Percentiles rank a stretch among this genome's conserved stretches.
Evolutionary conservation across 2,888 invertebrate genomes (phyloP).

Genomic region (Adineta ricciae): DNA sequence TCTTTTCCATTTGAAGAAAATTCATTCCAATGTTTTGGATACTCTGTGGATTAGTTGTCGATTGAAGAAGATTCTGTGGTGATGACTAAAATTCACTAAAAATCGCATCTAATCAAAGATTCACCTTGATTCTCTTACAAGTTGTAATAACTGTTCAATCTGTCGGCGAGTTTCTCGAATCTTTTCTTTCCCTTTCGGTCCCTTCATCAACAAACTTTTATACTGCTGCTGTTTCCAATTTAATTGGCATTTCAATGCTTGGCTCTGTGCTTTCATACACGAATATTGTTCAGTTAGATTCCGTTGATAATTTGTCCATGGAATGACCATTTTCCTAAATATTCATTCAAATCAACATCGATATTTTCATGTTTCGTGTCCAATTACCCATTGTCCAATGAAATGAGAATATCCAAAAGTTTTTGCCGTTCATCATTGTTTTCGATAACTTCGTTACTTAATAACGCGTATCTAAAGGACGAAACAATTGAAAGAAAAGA

Average conservation of each 20-base stretch:
- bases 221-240: constrained; percentile 1
- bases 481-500: neutral
- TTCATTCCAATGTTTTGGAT: neutral
- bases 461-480: neutral
- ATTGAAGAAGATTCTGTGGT: neutral
- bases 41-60: neutral
- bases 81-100: neutral
- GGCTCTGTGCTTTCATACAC: neutral
- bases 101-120: neutral
- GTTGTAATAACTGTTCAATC: neutral
- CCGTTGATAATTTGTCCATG: neutral
- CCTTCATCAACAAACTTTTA: neutral
- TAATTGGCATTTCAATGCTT: neutral
- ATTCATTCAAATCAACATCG: neutral
- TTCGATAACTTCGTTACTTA: neutral
- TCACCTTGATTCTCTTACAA: neutral
- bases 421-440: neutral
- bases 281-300: constrained; percentile 11
- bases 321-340: neutral
- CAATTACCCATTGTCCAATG: neutral
- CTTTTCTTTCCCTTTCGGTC: neutral
- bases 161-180: neutral
- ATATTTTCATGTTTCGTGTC: too few species aligned
- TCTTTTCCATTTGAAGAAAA: neutral
- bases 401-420: neutral